Conservation (phyloP, 1,140 invertebrate genomes). For the Aphelenchoides fujianensis region DNA sequence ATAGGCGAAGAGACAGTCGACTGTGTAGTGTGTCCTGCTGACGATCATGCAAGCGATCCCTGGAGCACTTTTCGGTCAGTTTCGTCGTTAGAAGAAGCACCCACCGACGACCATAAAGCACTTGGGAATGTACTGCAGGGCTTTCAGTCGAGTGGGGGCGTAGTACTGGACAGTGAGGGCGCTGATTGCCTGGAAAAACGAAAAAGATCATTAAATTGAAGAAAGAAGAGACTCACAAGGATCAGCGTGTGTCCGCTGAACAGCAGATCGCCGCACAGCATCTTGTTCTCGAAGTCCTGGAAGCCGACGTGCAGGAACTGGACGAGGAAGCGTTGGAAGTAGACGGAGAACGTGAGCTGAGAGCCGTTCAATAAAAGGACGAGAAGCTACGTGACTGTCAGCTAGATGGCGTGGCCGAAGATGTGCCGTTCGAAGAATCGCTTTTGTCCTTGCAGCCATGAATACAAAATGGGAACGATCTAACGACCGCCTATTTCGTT, state of each 20-base stretch:
- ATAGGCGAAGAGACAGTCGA: slow-evolving; percentile 52
- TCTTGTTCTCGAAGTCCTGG: slow-evolving; percentile 48
- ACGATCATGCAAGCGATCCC: slow-evolving; percentile 24
- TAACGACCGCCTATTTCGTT: no score
- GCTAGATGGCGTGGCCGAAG: no score
- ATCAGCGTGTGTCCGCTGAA: slow-evolving; percentile 59
- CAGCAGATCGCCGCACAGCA: slow-evolving; percentile 59
- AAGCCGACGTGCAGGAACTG: slow-evolving; percentile 45
- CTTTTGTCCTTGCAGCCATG: no score
- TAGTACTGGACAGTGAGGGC: slow-evolving; percentile 46
- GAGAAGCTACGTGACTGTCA: slow-evolving; percentile 42
- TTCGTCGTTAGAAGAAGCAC: no score
- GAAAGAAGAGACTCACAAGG: slow-evolving; percentile 41
- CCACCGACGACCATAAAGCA: slow-evolving; percentile 30
- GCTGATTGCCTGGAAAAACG: slow-evolving; percentile 34
- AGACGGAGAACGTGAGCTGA: slow-evolving; percentile 31
- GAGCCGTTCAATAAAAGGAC: slow-evolving; percentile 18
- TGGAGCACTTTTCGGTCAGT: no score
- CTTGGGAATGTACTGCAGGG: slow-evolving; percentile 16
- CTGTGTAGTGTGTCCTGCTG: slow-evolving; percentile 43
- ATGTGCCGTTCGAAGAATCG: no score
- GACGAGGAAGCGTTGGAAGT: slow-evolving; percentile 31
- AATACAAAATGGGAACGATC: no score
- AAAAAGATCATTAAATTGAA: slow-evolving; percentile 29
- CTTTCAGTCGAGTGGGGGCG: slow-evolving; percentile 31